Evolutionary conservation across 1,140 invertebrate species (phyloP), one percentile per base, ranked within the genome.

Genomic region (Eumeta japonica): DNA sequence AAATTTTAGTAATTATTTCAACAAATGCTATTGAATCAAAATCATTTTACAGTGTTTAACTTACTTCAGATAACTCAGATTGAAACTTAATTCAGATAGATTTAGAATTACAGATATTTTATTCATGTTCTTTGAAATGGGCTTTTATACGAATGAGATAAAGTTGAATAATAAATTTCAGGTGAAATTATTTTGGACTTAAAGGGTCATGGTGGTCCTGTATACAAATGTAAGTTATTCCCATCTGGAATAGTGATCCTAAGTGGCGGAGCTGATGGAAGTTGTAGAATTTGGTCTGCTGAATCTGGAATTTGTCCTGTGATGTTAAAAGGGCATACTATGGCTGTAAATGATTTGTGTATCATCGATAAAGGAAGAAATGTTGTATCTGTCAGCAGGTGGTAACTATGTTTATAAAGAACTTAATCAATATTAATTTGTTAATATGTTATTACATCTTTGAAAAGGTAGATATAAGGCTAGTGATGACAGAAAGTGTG

Each of bases 331-430:
- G 87, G 86, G 1, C 87, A 89, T 52, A 7, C 20, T 36, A 81
- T 70, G 79, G 78, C 83, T 39, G 67, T 90, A 2, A 74, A 75
- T 27, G 86, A 87, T 62, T 60, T 83, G 35, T 77, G 63, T 16
- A 81, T 89, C 52, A 72, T 90, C 37, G 86, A 86, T n/a, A 76
- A 77, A 46, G 88, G 87, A 43, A 77, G 81, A 41, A 88, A 89
- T 72, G 63, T 89, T 15, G 64, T 89, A 14, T 85, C 86, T 27
- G 84, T 84, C 20, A 83, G 84, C 51, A 84, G 80, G 70, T n/a
- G n/a, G n/a, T n/a, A n/a, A n/a, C n/a, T 71, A 52, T 48, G 56
- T 35, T n/a, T n/a, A n/a, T n/a, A n/a, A n/a, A n/a, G n/a, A n/a
- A n/a, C n/a, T n/a, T n/a, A n/a, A n/a, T n/a, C n/a, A n/a, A n/a